Evolutionary conservation across 2,797 vertebrate species (phyloP).

Genomic region (Scyliorhinus canicula): DNA sequence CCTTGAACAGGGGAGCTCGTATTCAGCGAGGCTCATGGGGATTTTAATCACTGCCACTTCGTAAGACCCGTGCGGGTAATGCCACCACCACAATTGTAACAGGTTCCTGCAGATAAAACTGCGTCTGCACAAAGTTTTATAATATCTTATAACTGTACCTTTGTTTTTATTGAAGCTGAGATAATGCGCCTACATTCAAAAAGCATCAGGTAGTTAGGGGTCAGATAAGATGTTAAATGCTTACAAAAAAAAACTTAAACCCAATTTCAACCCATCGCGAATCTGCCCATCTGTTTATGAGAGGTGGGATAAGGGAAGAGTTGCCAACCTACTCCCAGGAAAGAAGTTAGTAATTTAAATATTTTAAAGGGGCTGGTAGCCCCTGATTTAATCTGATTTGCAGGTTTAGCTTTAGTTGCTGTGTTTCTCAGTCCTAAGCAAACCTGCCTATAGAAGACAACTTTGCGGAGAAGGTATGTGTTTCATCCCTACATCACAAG

Average conservation of each 20-base stretch:
- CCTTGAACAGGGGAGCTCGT: too few relatives aligned
- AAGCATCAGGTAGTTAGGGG: too few relatives aligned
- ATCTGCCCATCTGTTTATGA: too few relatives aligned
- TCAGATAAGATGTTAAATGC: too few relatives aligned
- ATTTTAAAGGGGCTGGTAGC: not conserved
- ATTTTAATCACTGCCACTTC: too few relatives aligned
- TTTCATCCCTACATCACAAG: not conserved
- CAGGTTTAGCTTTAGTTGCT: not conserved
- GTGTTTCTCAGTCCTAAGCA: not conserved
- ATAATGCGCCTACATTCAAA: too few relatives aligned
- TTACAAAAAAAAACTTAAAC: too few relatives aligned
- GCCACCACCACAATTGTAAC: too few relatives aligned
- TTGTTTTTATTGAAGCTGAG: not conserved
- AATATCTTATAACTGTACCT: not conserved
- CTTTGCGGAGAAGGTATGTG: not conserved
- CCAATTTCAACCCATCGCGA: too few relatives aligned
- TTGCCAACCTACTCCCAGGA: not conserved
- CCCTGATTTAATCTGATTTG: not conserved
- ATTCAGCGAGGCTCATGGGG: too few relatives aligned
- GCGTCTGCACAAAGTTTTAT: not conserved
- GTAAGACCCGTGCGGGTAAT: too few relatives aligned
- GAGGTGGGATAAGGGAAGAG: not conserved
- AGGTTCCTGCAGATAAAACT: not conserved
- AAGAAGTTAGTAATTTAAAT: not conserved
- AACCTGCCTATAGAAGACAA: not conserved